Evolutionary conservation across 2,888 invertebrate species (phyloP), one percentile per base, ranked within the genome.

Genomic region (Neelides folsomi): DNA sequence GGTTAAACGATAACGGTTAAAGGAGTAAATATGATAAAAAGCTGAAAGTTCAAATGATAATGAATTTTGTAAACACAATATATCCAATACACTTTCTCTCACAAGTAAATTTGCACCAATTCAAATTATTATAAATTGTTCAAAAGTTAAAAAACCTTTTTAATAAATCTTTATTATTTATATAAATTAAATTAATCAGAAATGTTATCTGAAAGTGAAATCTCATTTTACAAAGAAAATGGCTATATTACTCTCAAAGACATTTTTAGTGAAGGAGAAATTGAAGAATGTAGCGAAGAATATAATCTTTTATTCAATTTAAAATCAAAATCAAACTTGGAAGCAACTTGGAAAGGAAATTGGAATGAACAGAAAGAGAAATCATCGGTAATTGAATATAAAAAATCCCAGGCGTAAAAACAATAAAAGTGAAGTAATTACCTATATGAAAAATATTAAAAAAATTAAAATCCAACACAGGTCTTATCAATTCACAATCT

Each of bases 401-500:
- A 3, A 12, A 27, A 42, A 9, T 34, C 15, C 18, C 34, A 37
- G 3, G 20, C 9, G 43, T 38, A 16, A 12, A 35, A 34, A 19
- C 15, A 35, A 35, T 9, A n/a, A 39, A n/a, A 15, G n/a, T 18
- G 8, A 16, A 37, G 36, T 38, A 35, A 34, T 35, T 42, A 36
- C 13, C 34, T 18, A 42, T 42, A n/a, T 40, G n/a, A 20, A 35
- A 13, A 7, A n/a, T 13, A 6, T 41, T 41, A 20, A n/a, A 42
- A 15, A n/a, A 3, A 5, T 42, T 15, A 18, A 16, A 44, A 19
- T 27, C 5, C 7, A 39, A 56, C 54, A 44, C 57, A 77, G 77
- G 77, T 78, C 6, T 75, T 77, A 66, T 77, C 77, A 0, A 75
- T 79, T 41, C 78, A 79, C 66, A 76, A 76, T 65, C 68, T 79